Evolutionary conservation across 2,888 invertebrate species (phyloP), one percentile per base, ranked within the genome.

Genomic region (Volucella inflata): DNA sequence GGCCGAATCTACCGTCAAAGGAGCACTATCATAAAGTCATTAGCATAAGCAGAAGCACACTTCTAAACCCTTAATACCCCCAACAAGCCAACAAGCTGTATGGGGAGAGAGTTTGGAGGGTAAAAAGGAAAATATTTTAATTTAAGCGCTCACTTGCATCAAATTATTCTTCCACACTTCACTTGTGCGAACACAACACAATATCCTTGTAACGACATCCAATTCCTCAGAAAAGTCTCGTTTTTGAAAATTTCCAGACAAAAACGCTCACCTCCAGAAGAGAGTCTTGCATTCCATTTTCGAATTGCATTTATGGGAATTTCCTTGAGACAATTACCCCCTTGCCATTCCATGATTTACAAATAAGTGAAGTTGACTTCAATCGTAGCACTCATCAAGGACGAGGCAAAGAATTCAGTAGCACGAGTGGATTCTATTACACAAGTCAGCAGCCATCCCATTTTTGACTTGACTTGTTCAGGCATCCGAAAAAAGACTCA

Each of bases 401-500:
- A 36, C n/a, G 50, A 51, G 4, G 12, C 2, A 53, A 38, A 17
- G 11, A n/a, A 48, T n/a, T 30, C 30, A 30, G 6, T 30, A 30
- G 30, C 30, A 30, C 30, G 30, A 30, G 30, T 30, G 30, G 30
- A 30, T 30, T 30, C 30, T 30, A 30, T 30, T 30, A 17, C 48
- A 2, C 30, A 50, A 42, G 44, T 17, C 16, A 38, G 21, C 50
- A 44, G 46, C 16, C 40, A 16, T 10, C 55, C 12, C 36, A 17
- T 36, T 21, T 11, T 8, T 16, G 14, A 10, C 30, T 14, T 65
- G 74, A 21, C 68, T 59, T 76, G 57, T 21, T 55, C 75, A 75
- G 21, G 40, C 30, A 68, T 40, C 60, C 46, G 51, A 44, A 68
- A 68, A 59, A 68, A 38, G 38, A 8, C 65, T 72, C 71, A 72